A percentile compares a stretch with the other conserved stretches of the same genome.
These are phyloP conservation scores for Sceliomorpha sp. DNA, from an alignment of 2,888 invertebrate species.

Conservation along the genomic window DNA sequence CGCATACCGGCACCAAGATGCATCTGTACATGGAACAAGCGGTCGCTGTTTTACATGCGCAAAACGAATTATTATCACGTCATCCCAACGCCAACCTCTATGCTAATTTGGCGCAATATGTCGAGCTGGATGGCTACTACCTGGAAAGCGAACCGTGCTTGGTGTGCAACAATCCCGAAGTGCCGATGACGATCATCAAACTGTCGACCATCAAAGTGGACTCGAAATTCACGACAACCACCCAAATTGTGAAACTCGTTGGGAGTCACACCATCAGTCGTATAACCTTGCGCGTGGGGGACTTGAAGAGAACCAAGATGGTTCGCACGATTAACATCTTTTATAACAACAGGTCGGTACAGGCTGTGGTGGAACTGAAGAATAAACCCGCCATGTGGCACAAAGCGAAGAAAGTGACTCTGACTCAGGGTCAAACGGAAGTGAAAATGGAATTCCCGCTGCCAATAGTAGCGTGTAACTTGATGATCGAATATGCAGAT, in stretches of 20 bases:
- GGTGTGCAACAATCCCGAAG: conserved; percentile 98
- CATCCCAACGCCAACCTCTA: conserved; percentile 98
- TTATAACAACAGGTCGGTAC: conserved; percentile 97
- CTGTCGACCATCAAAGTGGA: conserved; percentile 96
- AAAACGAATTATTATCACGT: conserved; percentile 92
- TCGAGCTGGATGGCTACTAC: conserved; percentile 97
- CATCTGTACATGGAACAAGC: conserved; percentile 92
- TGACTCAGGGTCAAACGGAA: conserved; percentile 91
- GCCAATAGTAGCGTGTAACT: conserved; percentile 97
- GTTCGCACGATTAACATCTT: conserved; percentile 97
- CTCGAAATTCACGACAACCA: conserved; percentile 98
- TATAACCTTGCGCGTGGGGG: conserved; percentile 95
- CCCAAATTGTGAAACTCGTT: conserved; percentile 97
- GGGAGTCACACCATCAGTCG: conserved; percentile 97
- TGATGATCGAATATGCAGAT: conserved; percentile 99
- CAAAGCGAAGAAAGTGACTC: conserved; percentile 94
- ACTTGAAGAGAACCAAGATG: conserved; percentile 98
- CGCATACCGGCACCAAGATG: conserved; percentile 86
- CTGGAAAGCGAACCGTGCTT: conserved; percentile 98
- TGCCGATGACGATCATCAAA: conserved; percentile 94
- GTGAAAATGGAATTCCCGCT: conserved; percentile 98
- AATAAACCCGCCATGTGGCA: conserved; percentile 98
- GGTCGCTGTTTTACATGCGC: conserved; percentile 91
- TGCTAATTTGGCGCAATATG: conserved; percentile 94
- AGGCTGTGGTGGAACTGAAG: conserved; percentile 98